Percentiles rank a stretch among this genome's conserved stretches.
These are phyloP conservation scores for Xerus rutilus DNA, from an alignment of 2,797 vertebrate genomes.

Conservation along the genomic window DNA sequence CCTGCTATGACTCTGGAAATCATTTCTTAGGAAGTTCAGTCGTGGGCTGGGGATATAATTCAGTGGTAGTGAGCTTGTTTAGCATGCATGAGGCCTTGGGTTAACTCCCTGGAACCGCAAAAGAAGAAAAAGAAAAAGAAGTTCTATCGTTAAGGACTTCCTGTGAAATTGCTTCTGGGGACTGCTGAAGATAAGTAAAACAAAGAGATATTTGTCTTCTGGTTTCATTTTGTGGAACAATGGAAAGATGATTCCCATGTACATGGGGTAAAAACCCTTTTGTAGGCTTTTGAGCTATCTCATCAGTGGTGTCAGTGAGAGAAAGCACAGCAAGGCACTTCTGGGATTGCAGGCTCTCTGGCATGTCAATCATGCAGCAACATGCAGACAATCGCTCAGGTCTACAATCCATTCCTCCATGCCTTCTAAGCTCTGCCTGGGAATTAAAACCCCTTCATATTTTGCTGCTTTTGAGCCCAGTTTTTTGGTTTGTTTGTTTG, in stretches of 20 bases:
- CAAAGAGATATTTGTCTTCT: slow-evolving; percentile 78
- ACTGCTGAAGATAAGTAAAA: slow-evolving; percentile 83
- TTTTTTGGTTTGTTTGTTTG: no score
- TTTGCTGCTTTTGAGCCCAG: neutral
- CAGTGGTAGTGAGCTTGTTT: no score
- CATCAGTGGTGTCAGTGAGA: neutral
- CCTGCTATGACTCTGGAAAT: slow-evolving; percentile 82
- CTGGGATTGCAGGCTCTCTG: neutral
- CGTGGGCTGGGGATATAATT: neutral
- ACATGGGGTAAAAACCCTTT: neutral
- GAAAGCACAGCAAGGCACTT: neutral
- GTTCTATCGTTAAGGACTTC: slow-evolving; percentile 79
- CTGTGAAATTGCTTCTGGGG: slow-evolving; percentile 82
- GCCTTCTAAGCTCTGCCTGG: slow-evolving; percentile 73
- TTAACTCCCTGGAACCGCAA: no score
- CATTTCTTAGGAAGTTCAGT: slow-evolving; percentile 76
- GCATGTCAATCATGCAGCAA: slow-evolving; percentile 16
- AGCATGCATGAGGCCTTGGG: no score
- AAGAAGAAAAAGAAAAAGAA: neutral
- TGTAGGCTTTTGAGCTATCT: neutral
- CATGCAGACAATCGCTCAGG: slow-evolving; percentile 83
- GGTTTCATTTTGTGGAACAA: slow-evolving; percentile 73
- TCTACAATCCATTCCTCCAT: slow-evolving; percentile 79
- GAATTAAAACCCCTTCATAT: slow-evolving; percentile 76
- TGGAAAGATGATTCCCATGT: slow-evolving; percentile 57